Conservation (phyloP, 2,113 vertebrate genomes). For the Grus americana region DNA sequence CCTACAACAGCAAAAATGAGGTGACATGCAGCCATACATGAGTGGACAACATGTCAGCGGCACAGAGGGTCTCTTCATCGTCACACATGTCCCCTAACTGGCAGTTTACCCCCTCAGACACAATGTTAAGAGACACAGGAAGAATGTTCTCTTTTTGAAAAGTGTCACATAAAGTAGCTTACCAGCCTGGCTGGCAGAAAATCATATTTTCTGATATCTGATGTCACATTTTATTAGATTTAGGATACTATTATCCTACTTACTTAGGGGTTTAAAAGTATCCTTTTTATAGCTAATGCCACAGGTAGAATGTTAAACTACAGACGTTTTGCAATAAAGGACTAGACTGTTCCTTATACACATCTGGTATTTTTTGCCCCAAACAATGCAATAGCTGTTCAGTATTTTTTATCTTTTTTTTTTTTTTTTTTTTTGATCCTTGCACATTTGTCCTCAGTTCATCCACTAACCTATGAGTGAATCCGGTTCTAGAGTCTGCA, state of each 20-base stretch:
- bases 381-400: not conserved
- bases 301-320: slow-evolving; percentile 74
- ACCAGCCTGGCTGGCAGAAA: slow-evolving; percentile 70
- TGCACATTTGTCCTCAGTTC: slow-evolving; percentile 15
- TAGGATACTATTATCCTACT: slow-evolving; percentile 67
- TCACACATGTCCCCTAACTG: slow-evolving; percentile 67
- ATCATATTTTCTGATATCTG: slow-evolving; percentile 74
- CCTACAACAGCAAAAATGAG: slow-evolving; percentile 59
- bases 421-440: not conserved
- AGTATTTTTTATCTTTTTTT: not conserved
- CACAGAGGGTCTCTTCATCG: slow-evolving; percentile 73
- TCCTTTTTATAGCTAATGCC: slow-evolving; percentile 70
- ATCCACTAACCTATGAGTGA: not conserved
- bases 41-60: slow-evolving; percentile 83
- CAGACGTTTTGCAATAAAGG: slow-evolving; percentile 62
- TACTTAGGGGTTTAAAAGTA: slow-evolving; percentile 65
- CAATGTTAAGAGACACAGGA: slow-evolving; percentile 77
- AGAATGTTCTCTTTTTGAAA: slow-evolving; percentile 85
- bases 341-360: slow-evolving; percentile 51
- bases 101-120: slow-evolving; percentile 76
- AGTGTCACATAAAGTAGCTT: slow-evolving; percentile 74
- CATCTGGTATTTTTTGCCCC: slow-evolving; percentile 35
- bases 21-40: slow-evolving; percentile 72
- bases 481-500: not conserved
- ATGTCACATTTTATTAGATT: slow-evolving; percentile 79